These are phyloP conservation scores for Leucopsar rothschildi DNA, from an alignment of 2,113 vertebrate genomes.

Conservation along the genomic window DNA sequence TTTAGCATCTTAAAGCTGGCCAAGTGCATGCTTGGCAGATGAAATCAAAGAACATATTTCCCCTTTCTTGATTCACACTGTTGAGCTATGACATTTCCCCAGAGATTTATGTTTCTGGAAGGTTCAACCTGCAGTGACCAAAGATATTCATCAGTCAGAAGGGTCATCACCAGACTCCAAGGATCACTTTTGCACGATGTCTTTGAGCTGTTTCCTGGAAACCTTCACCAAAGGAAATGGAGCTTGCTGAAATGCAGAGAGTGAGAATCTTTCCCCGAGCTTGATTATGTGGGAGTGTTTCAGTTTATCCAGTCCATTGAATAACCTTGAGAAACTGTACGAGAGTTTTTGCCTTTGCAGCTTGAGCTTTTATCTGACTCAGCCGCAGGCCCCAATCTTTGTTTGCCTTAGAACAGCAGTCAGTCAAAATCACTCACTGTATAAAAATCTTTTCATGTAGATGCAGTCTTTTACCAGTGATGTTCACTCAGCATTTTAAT, in stretches of 20 bases:
- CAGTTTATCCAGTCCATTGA: neutral
- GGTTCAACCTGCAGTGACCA: neutral
- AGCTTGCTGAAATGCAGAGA: neutral
- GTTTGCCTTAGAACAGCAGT: constrained; percentile 30
- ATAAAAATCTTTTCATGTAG: constrained; percentile 21
- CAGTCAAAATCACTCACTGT: constrained; percentile 33
- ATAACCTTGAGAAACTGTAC: constrained; percentile 20
- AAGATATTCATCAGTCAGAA: neutral
- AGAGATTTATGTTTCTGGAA: neutral
- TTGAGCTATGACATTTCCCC: neutral
- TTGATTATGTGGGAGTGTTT: neutral
- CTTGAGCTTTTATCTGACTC: constrained; percentile 16
- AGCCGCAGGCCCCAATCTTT: neutral
- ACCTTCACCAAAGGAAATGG: neutral
- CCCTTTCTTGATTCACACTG: neutral
- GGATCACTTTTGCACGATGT: neutral
- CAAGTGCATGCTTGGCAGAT: neutral
- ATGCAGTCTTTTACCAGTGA: neutral
- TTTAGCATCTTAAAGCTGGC: neutral
- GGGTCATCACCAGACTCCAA: neutral
- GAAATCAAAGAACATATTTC: neutral
- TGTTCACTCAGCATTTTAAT: constrained; percentile 17
- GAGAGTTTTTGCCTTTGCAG: neutral
- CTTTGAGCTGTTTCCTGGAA: neutral
- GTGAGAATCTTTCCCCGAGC: neutral